Conservation (phyloP, 2,797 vertebrate species). For the Halcyon badia region DNA sequence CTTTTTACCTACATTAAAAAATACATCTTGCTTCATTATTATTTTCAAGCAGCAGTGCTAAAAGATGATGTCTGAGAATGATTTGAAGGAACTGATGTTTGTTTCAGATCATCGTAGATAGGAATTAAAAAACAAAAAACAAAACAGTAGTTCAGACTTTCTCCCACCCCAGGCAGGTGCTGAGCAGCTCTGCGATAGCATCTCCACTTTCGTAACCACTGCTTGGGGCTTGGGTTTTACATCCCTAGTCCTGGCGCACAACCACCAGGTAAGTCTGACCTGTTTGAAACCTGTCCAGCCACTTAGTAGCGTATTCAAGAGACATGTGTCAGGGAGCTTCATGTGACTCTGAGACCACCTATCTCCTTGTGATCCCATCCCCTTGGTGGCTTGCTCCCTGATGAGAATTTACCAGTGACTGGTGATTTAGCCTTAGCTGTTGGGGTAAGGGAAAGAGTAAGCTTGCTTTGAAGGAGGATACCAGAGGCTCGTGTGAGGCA, state of each 20-base stretch:
- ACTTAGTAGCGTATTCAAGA: accelerated
- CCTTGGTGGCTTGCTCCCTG: not conserved
- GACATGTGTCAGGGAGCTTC: not conserved
- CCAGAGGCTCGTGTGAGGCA: not conserved
- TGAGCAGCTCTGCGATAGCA: not conserved
- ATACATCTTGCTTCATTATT: not conserved
- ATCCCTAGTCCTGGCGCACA: accelerated
- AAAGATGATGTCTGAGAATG: accelerated
- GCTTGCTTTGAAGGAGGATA: accelerated
- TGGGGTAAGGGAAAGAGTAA: accelerated
- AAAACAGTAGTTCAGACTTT: no score
- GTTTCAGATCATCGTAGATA: not conserved
- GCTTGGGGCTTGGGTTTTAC: accelerated
- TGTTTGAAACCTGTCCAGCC: not conserved
- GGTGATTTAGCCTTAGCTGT: not conserved
- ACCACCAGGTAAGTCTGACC: not conserved
- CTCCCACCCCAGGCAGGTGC: not conserved
- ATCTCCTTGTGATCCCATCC: not conserved
- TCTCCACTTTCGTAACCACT: accelerated
- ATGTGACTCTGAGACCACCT: accelerated
- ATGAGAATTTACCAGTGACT: not conserved
- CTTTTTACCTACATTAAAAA: not conserved
- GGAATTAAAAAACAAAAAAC: no score
- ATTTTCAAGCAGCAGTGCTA: not conserved
- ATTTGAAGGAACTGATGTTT: not conserved